Percentiles rank a stretch among this genome's conserved stretches.
Conservation (phyloP, 2,113 vertebrate species). For the Seriola quinqueradiata region DNA sequence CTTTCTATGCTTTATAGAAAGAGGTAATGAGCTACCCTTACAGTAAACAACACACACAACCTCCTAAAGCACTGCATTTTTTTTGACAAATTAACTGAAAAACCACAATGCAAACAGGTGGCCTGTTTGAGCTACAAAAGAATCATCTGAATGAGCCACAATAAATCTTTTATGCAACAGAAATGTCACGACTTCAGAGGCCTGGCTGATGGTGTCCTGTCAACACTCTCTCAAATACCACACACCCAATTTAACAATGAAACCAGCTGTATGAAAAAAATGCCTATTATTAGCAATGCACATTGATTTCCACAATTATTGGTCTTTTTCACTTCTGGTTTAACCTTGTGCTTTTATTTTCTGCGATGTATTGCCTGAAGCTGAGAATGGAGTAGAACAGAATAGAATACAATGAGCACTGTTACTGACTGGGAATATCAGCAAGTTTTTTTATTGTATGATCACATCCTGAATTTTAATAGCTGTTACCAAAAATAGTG, state of each 20-base stretch:
- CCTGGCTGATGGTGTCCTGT: conserved; percentile 12
- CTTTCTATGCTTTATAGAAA: not conserved
- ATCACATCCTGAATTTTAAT: conserved; percentile 20
- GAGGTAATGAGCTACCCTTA: not conserved
- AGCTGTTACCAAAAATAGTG: conserved; percentile 30
- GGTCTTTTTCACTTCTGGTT: not conserved
- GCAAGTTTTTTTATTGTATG: not conserved
- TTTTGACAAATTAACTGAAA: not conserved
- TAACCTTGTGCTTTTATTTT: not conserved
- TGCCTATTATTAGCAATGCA: conserved; percentile 36
- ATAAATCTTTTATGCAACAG: conserved; percentile 23
- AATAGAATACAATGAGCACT: not conserved
- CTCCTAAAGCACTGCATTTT: not conserved
- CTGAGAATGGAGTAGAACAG: not conserved
- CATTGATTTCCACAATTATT: not conserved
- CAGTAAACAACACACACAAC: too few species aligned
- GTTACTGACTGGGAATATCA: not conserved
- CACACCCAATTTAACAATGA: conserved; percentile 38
- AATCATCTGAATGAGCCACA: conserved; percentile 16
- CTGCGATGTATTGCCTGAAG: not conserved
- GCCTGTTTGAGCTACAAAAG: not conserved
- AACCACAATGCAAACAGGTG: conserved; percentile 55
- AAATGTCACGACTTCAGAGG: conserved; percentile 42
- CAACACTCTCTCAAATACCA: conserved; percentile 16
- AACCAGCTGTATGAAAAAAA: conserved; percentile 25